These are phyloP conservation scores for Clytia hemisphaerica DNA, from an alignment of 30 jellyfish, hydroid and myxozoan genomes.

Conservation along the genomic window DNA sequence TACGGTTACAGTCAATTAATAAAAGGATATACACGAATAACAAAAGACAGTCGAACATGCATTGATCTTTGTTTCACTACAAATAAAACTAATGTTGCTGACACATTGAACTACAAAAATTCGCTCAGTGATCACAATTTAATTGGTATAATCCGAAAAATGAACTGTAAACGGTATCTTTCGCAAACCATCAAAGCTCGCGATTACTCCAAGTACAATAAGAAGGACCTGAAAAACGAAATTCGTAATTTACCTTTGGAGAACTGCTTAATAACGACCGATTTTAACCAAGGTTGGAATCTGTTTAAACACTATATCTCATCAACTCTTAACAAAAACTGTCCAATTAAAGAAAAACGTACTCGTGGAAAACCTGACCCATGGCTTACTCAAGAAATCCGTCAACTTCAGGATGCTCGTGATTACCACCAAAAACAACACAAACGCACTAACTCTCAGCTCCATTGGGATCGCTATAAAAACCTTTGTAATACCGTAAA, in stretches of 20 bases:
- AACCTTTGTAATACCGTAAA: slow-evolving; percentile 33
- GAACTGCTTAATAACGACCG: slow-evolving; percentile 12
- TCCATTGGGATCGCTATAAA: slow-evolving; percentile 50
- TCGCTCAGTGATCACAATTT: slow-evolving; percentile 63
- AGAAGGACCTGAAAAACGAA: slow-evolving; percentile 45
- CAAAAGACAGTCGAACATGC: not conserved
- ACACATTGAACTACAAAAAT: not conserved
- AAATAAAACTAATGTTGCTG: not conserved
- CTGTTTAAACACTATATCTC: slow-evolving; percentile 26
- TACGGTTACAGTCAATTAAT: not conserved
- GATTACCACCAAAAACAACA: slow-evolving; percentile 36
- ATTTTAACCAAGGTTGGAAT: slow-evolving; percentile 42
- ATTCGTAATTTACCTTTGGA: slow-evolving; percentile 29
- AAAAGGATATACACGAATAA: not conserved
- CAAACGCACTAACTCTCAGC: slow-evolving; percentile 34
- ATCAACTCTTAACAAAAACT: slow-evolving; percentile 34
- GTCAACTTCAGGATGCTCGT: slow-evolving; percentile 27
- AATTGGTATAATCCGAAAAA: slow-evolving; percentile 43
- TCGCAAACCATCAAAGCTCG: slow-evolving; percentile 30
- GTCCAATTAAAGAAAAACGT: slow-evolving; percentile 46
- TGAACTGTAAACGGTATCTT: slow-evolving; percentile 41
- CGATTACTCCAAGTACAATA: slow-evolving; percentile 34
- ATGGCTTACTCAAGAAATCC: slow-evolving; percentile 45
- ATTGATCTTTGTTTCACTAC: not conserved
- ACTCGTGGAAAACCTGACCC: slow-evolving; percentile 47